Conservation (phyloP, 2,113 vertebrate species). For the Hyaena hyaena region DNA sequence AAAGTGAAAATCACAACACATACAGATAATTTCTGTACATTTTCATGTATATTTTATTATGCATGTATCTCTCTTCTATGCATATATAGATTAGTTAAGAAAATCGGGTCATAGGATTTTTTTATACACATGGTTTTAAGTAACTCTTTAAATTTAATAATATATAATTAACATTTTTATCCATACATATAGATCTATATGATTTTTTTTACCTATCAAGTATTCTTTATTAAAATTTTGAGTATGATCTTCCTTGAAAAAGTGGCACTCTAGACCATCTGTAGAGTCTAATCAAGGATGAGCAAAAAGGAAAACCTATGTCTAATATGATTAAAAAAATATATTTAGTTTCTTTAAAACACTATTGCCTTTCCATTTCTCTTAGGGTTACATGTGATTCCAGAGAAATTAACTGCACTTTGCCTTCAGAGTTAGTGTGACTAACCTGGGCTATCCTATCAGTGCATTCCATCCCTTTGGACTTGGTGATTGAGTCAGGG, state of each 20-base stretch:
- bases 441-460: not conserved
- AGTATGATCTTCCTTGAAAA: slow-evolving; percentile 38
- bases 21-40: not conserved
- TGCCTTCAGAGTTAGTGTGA: not conserved
- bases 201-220: not conserved
- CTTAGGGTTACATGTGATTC: not conserved
- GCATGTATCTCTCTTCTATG: not conserved
- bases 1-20: not conserved
- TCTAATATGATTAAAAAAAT: slow-evolving; percentile 10
- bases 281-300: slow-evolving; percentile 32
- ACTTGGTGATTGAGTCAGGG: not conserved
- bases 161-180: slow-evolving; percentile 7
- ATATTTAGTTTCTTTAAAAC: slow-evolving; percentile 37
- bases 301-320: not conserved
- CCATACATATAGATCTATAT: not conserved
- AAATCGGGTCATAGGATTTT: not conserved
- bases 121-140: slow-evolving; percentile 26
- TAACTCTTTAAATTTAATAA: slow-evolving; percentile 24
- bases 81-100: slow-evolving; percentile 15
- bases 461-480: not conserved
- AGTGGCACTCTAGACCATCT: not conserved
- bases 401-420: not conserved
- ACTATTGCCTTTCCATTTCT: not conserved
- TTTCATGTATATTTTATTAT: not conserved
- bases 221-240: slow-evolving; percentile 25